Conservation (phyloP, 2,888 invertebrate genomes). For the Drosophila multiciliata region DNA sequence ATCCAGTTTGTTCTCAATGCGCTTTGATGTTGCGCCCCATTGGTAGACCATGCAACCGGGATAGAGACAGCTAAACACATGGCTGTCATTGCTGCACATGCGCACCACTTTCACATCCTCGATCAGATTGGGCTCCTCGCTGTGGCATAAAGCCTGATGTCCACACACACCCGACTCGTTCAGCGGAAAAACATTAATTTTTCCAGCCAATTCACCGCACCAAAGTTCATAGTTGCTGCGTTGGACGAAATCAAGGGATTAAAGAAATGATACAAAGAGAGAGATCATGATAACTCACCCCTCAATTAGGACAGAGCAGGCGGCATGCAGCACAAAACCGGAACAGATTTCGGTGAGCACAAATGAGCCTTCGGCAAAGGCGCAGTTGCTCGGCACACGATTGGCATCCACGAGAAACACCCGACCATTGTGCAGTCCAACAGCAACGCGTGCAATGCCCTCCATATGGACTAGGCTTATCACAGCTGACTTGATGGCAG, state of each 20-base stretch:
- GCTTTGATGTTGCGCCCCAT: constrained; percentile 90
- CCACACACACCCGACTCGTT: constrained; percentile 89
- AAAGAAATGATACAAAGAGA: not conserved
- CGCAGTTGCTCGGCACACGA: constrained; percentile 87
- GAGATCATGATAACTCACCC: constrained; percentile 63
- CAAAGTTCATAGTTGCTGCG: constrained; percentile 90
- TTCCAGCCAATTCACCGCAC: constrained; percentile 94
- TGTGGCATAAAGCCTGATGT: constrained; percentile 90
- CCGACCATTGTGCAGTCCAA: constrained; percentile 92
- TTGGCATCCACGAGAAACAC: constrained; percentile 90
- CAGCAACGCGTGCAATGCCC: constrained; percentile 90
- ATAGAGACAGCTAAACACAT: constrained; percentile 92
- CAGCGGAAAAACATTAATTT: constrained; percentile 91
- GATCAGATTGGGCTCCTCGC: constrained; percentile 83
- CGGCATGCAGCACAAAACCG: constrained; percentile 89
- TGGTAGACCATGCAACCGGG: constrained; percentile 95
- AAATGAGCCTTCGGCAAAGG: constrained; percentile 90
- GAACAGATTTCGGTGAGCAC: constrained; percentile 92
- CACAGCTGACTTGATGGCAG: constrained; percentile 88
- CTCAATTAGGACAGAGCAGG: constrained; percentile 86
- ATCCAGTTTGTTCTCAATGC: constrained; percentile 92
- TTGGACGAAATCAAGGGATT: not conserved
- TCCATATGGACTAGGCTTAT: constrained; percentile 89
- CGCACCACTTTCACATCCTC: constrained; percentile 88
- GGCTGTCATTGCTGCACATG: constrained; percentile 87